Conservation (phyloP, 2,888 invertebrate genomes). For the Atrina japonica region DNA sequence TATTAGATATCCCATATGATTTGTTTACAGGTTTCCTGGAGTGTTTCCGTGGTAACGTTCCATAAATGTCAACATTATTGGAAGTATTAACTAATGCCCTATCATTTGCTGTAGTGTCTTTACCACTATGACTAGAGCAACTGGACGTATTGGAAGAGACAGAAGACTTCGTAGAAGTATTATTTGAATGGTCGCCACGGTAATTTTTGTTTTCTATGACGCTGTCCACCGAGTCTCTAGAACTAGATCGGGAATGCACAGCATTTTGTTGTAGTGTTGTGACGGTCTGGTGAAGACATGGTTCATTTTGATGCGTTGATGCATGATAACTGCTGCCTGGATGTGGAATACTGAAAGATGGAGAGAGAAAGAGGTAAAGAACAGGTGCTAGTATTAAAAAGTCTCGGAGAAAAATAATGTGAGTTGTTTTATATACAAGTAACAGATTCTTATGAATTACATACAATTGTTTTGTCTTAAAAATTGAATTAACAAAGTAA, state of each 20-base stretch:
- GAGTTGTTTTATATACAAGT: too few species aligned
- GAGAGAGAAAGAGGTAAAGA: too few species aligned
- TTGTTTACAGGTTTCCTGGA: conserved; percentile 55
- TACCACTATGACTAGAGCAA: conserved; percentile 19
- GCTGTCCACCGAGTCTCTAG: conserved; percentile 56
- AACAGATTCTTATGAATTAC: too few species aligned
- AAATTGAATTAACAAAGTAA: too few species aligned
- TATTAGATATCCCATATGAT: conserved; percentile 48
- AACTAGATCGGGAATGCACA: conserved; percentile 55
- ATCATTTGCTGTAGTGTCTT: conserved; percentile 29
- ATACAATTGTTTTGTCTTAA: too few species aligned
- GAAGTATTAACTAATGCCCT: conserved; percentile 36
- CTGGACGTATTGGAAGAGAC: conserved; percentile 3
- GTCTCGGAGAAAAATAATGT: too few species aligned
- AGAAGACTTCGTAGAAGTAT: conserved; percentile 9
- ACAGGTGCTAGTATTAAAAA: too few species aligned
- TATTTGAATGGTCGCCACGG: conserved; percentile 29
- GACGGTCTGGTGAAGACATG: conserved; percentile 17
- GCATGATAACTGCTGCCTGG: conserved; percentile 13
- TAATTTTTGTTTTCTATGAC: conserved; percentile 51
- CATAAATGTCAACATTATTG: conserved; percentile 63
- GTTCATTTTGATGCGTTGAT: conserved; percentile 1
- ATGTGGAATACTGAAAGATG: conserved; percentile 17
- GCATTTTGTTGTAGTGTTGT: conserved; percentile 36
- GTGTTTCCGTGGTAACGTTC: conserved; percentile 66